A percentile compares a stretch with the other conserved stretches of the same genome.
These are phyloP conservation scores for Odontocerum albicorne DNA, from an alignment of 2,888 invertebrate species.

Conservation along the genomic window DNA sequence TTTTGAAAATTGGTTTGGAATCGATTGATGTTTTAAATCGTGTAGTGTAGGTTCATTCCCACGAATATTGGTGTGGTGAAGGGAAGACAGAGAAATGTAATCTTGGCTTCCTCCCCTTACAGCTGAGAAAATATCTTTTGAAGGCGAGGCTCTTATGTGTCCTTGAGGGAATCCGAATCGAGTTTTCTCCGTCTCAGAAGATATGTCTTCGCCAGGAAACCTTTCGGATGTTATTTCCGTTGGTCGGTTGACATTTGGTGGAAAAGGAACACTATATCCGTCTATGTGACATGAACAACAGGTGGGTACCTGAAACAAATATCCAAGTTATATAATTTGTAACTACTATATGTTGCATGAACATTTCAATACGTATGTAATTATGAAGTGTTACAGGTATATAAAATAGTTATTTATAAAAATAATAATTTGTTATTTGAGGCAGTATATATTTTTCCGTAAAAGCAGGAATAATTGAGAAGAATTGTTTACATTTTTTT, in stretches of 20 bases:
- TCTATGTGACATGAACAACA: conserved; percentile 83
- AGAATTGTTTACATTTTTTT: too few relatives aligned
- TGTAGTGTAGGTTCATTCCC: conserved; percentile 10
- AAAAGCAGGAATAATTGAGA: too few relatives aligned
- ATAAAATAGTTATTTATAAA: too few relatives aligned
- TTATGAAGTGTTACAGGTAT: too few relatives aligned
- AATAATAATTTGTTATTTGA: too few relatives aligned
- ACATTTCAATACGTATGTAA: too few relatives aligned
- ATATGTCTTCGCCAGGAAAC: conserved; percentile 60
- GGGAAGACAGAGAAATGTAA: conserved; percentile 33
- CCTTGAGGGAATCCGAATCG: conserved; percentile 50
- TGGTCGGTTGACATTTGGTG: conserved; percentile 60
- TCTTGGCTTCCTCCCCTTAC: conserved; percentile 7
- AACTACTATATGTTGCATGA: too few relatives aligned
- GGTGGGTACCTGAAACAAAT: conserved; percentile 68
- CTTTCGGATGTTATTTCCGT: conserved; percentile 55
- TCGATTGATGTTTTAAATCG: conserved; percentile 25
- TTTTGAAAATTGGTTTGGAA: conserved; percentile 26
- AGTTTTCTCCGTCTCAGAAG: conserved; percentile 52
- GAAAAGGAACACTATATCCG: conserved; percentile 70
- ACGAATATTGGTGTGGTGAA: conserved; percentile 39
- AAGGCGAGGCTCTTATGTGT: conserved; percentile 17
- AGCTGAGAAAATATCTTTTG: conserved; percentile 6
- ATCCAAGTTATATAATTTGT: too few relatives aligned
- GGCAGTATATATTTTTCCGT: too few relatives aligned